phyloP scores from a whole-genome alignment of 2,888 invertebrate genomes.

The Lucinisca nassula region DNA sequence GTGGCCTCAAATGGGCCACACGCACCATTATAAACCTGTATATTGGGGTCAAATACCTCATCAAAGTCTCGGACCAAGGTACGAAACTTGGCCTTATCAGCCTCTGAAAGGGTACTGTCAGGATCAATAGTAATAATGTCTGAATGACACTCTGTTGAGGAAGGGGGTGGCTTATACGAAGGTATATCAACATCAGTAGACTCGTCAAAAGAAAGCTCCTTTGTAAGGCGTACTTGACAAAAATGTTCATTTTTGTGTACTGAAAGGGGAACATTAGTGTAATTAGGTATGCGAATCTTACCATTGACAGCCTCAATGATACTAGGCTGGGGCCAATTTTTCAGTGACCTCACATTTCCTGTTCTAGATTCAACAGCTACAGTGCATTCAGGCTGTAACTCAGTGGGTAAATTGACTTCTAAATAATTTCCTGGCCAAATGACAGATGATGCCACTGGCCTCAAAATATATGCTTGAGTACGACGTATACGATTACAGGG shows the following conservation, averaged over 20 bases:
- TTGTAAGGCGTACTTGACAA: slow-evolving; percentile 32
- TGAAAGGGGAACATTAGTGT: slow-evolving; percentile 34
- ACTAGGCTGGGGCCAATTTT: slow-evolving; percentile 26
- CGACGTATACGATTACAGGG: slow-evolving; percentile 12
- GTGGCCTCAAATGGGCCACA: neutral
- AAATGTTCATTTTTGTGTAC: slow-evolving; percentile 51
- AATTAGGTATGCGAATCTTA: slow-evolving; percentile 52
- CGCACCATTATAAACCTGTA: neutral
- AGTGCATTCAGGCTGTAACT: slow-evolving; percentile 4
- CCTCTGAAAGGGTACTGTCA: neutral
- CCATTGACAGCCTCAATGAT: slow-evolving; percentile 45
- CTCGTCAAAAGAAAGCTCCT: neutral
- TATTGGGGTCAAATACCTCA: neutral
- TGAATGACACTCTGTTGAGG: neutral
- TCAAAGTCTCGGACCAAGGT: neutral
- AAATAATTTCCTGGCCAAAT: slow-evolving; percentile 62
- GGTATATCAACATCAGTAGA: neutral
- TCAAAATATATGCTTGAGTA: slow-evolving; percentile 25
- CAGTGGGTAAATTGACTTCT: slow-evolving; percentile 41
- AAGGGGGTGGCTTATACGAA: neutral
- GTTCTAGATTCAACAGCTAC: slow-evolving; percentile 43
- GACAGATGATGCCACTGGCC: slow-evolving; percentile 5
- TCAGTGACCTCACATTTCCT: neutral
- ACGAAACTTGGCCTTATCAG: neutral
- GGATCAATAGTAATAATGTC: slow-evolving; percentile 22